Evolutionary conservation across 2,888 invertebrate genomes (phyloP).

Genomic region (Cheilosia vernalis): DNA sequence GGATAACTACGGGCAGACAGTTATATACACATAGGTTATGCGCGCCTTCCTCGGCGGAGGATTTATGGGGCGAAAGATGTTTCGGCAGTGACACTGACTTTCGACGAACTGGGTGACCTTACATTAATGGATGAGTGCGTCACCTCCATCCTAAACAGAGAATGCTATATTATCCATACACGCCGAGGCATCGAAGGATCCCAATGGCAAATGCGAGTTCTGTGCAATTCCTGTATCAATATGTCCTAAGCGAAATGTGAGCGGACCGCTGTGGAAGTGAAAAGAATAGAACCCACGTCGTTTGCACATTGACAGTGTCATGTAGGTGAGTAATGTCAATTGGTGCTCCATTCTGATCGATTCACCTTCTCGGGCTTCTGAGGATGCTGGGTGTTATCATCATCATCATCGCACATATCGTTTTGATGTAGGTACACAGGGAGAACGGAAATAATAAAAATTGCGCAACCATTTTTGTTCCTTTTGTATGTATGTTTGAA

Average conservation of each 20-base stretch:
- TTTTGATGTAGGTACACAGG: slow-evolving; percentile 36
- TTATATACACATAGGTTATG: neutral
- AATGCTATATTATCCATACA: slow-evolving; percentile 61
- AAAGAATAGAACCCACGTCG: slow-evolving; percentile 25
- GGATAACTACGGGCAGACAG: slow-evolving; percentile 22
- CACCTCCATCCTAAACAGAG: slow-evolving; percentile 62
- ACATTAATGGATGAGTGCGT: slow-evolving; percentile 69
- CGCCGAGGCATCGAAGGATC: slow-evolving; percentile 53
- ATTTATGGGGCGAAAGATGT: slow-evolving; percentile 65
- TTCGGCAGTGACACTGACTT: slow-evolving; percentile 33
- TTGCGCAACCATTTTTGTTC: slow-evolving; percentile 43
- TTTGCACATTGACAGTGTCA: slow-evolving; percentile 47
- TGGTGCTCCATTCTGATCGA: slow-evolving; percentile 57
- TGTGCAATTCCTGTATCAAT: slow-evolving; percentile 56
- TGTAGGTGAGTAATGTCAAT: slow-evolving; percentile 72
- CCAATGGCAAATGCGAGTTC: slow-evolving; percentile 49
- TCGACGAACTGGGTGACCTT: slow-evolving; percentile 48
- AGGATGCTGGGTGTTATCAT: slow-evolving; percentile 45
- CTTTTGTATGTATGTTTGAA: slow-evolving; percentile 10
- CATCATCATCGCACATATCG: slow-evolving; percentile 44
- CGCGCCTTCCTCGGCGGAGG: slow-evolving; percentile 43
- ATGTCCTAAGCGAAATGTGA: slow-evolving; percentile 51
- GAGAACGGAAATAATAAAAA: slow-evolving; percentile 52
- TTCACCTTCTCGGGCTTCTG: slow-evolving; percentile 30
- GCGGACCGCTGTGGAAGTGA: slow-evolving; percentile 29